Evolutionary conservation across 1,140 invertebrate species (phyloP).

Genomic region (Polyergus mexicanus): DNA sequence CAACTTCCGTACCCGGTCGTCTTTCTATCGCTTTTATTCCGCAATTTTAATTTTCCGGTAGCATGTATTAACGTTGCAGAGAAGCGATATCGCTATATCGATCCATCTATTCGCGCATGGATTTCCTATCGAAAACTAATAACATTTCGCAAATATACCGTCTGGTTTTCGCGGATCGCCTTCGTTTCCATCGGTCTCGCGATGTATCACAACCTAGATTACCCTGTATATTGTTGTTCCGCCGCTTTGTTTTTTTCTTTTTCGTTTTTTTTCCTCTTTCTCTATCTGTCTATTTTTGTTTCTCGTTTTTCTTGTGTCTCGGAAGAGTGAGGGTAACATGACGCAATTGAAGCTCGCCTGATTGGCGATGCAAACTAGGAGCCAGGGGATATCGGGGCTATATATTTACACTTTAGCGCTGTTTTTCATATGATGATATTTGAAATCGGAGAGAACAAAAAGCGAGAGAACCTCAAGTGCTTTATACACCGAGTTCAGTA

Average conservation of each 20-base stretch:
- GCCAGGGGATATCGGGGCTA: not conserved
- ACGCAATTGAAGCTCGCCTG: conserved; percentile 22
- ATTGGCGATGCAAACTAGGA: not conserved
- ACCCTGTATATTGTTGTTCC: conserved; percentile 52
- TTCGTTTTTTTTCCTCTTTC: not conserved
- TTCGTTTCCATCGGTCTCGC: conserved; percentile 50
- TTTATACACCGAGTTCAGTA: conserved; percentile 6
- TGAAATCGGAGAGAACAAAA: conserved; percentile 38
- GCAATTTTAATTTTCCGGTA: conserved; percentile 37
- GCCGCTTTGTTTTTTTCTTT: conserved; percentile 9
- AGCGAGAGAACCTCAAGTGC: conserved; percentile 20
- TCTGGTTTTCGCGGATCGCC: conserved; percentile 32
- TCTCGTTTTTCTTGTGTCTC: conserved; percentile 11
- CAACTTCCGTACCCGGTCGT: not conserved
- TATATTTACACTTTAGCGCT: conserved; percentile 34
- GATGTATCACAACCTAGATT: conserved; percentile 42
- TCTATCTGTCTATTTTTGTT: not conserved
- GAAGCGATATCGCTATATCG: conserved; percentile 14
- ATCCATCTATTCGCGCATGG: conserved; percentile 31
- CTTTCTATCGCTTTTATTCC: conserved; percentile 48
- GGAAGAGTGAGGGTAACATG: conserved; percentile 13
- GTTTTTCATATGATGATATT: conserved; percentile 27
- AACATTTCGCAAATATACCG: conserved; percentile 46
- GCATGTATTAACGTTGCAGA: conserved; percentile 27
- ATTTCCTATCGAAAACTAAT: conserved; percentile 53